A percentile compares a stretch with the other conserved stretches of the same genome.
Conservation (phyloP, 2,888 invertebrate species). For the Raillietiella orientalis region DNA sequence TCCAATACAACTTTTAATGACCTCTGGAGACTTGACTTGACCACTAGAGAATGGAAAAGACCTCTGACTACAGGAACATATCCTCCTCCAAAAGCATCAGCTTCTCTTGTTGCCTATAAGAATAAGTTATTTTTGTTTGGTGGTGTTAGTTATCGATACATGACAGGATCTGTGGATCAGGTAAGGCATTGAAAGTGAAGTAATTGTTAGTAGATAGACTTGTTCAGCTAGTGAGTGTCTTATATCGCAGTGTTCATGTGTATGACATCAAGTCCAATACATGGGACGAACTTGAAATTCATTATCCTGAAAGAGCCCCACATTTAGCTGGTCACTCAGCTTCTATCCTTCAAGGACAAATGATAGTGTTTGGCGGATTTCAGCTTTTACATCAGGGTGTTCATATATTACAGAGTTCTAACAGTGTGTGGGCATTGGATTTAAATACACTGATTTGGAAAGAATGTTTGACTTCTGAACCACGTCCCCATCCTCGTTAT, state of each 20-base stretch:
- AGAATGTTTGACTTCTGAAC: neutral
- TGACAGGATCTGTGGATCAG: too few relatives aligned
- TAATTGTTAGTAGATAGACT: conserved; percentile 3
- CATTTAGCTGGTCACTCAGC: conserved; percentile 66
- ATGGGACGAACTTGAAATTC: conserved; percentile 23
- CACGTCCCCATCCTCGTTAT: conserved; percentile 22
- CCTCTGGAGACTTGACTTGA: conserved; percentile 70
- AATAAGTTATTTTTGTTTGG: conserved; percentile 61
- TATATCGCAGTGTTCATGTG: conserved; percentile 33
- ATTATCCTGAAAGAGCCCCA: too few relatives aligned
- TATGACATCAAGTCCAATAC: conserved; percentile 46
- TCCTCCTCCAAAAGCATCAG: conserved; percentile 84
- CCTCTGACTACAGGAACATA: conserved; percentile 53
- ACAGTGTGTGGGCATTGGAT: neutral
- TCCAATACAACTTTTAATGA: conserved; percentile 87
- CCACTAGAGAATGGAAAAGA: conserved; percentile 47
- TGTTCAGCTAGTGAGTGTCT: neutral
- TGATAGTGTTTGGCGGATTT: conserved; percentile 18
- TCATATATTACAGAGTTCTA: neutral
- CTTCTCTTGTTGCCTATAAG: conserved; percentile 59
- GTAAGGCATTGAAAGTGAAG: conserved; percentile 12
- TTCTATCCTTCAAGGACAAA: conserved; percentile 25
- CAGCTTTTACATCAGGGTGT: conserved; percentile 10
- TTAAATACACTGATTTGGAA: conserved; percentile 4
- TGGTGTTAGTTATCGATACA: conserved; percentile 70